These are phyloP conservation scores for Cantharis flavilabris DNA, from an alignment of 2,888 invertebrate genomes.

Conservation along the genomic window DNA sequence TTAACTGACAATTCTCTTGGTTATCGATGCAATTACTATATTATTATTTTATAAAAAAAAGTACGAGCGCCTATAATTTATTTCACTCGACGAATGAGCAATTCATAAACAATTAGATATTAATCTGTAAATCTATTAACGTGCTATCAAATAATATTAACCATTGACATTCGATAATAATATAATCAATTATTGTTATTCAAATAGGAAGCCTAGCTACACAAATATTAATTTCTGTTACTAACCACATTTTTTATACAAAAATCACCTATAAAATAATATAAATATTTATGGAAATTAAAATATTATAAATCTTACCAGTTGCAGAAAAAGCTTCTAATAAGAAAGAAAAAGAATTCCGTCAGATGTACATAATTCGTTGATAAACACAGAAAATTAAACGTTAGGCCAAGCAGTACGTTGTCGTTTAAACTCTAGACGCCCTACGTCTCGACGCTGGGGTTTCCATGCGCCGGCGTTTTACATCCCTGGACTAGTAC, in stretches of 20 bases:
- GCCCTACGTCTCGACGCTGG: slow-evolving; percentile 26
- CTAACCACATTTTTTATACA: background rate
- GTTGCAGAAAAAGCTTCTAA: slow-evolving; percentile 12
- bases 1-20: background rate
- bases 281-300: background rate
- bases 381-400: slow-evolving; percentile 34
- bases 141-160: too few relatives aligned
- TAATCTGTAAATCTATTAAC: too few relatives aligned
- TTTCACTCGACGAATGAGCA: too few relatives aligned
- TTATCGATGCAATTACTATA: background rate
- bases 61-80: background rate
- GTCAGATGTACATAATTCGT: slow-evolving; percentile 35
- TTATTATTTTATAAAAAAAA: background rate
- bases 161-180: too few relatives aligned
- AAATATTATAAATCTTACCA: slow-evolving; percentile 21
- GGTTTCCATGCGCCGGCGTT: slow-evolving; percentile 26
- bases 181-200: too few relatives aligned
- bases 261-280: background rate
- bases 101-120: background rate
- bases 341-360: slow-evolving; percentile 22
- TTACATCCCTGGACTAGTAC: slow-evolving; percentile 13
- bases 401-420: slow-evolving; percentile 37
- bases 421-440: slow-evolving; percentile 23
- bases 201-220: background rate
- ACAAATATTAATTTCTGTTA: background rate